Evolutionary conservation across 2,113 vertebrate genomes (phyloP).

Genomic region (Rhea pennata): DNA sequence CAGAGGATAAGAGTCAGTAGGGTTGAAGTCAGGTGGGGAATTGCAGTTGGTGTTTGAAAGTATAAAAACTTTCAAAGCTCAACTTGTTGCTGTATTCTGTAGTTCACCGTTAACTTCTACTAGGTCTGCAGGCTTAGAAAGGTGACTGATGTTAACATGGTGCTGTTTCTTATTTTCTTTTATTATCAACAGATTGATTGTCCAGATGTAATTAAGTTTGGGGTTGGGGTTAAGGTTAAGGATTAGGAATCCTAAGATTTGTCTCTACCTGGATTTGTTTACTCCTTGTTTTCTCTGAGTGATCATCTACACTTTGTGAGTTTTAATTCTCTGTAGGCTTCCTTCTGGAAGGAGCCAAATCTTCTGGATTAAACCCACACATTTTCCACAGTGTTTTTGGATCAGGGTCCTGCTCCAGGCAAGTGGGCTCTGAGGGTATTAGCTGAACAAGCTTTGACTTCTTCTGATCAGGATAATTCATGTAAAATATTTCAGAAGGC

Average conservation of each 20-base stretch:
- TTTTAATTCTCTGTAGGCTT: background rate
- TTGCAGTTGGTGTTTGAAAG: background rate
- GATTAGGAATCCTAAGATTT: background rate
- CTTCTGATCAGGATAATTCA: background rate
- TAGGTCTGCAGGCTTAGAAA: background rate
- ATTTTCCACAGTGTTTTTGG: background rate
- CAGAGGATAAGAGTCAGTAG: background rate
- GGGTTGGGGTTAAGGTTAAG: background rate
- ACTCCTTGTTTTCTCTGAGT: background rate
- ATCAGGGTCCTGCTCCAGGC: background rate
- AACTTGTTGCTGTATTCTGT: background rate
- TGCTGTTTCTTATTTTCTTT: background rate
- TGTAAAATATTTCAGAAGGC: background rate
- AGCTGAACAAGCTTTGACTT: background rate
- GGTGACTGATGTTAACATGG: background rate
- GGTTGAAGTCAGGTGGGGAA: background rate
- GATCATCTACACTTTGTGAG: background rate
- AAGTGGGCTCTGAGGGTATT: background rate
- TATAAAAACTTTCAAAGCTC: background rate
- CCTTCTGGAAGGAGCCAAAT: background rate
- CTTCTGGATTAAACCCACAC: background rate
- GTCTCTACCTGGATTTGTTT: background rate
- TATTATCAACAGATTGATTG: fast-evolving
- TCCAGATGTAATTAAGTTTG: background rate
- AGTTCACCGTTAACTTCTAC: background rate